Conservation (phyloP, 2,797 vertebrate genomes). For the Hemitrygon akajei region DNA sequence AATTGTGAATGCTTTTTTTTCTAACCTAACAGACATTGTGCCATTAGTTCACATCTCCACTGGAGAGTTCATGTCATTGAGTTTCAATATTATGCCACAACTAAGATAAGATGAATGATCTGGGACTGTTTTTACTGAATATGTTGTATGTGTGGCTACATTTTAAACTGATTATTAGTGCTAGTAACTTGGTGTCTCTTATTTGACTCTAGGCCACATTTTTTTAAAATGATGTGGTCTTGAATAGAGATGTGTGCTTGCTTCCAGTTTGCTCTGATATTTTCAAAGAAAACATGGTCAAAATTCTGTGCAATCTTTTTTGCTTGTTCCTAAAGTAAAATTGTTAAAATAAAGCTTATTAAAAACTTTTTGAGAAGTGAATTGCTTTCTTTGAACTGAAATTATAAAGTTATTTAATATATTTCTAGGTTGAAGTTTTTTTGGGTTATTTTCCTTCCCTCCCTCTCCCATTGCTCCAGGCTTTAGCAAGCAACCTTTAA, state of each 20-base stretch:
- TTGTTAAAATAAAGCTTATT: constrained; percentile 36
- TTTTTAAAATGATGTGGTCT: constrained; percentile 25
- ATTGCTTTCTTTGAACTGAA: neutral
- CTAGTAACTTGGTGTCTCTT: constrained; percentile 14
- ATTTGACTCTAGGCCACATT: neutral
- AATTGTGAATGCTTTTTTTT: constrained; percentile 17
- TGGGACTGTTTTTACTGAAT: neutral
- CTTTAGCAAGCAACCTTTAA: no score
- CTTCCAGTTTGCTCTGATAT: constrained; percentile 27
- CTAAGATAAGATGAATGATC: neutral
- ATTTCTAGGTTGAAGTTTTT: neutral
- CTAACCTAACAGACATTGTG: neutral
- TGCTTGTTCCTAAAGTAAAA: constrained; percentile 35
- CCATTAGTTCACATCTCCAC: constrained; percentile 13
- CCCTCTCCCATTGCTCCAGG: neutral
- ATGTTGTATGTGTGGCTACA: neutral
- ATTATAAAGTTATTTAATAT: no score
- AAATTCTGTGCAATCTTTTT: constrained; percentile 37
- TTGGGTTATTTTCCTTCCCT: no score
- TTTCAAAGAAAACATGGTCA: constrained; percentile 30
- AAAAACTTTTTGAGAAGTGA: constrained; percentile 34
- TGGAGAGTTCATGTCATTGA: constrained; percentile 17
- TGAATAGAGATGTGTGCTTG: constrained; percentile 23
- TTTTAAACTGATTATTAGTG: constrained; percentile 34
- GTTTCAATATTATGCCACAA: neutral